phyloP scores from a whole-genome alignment of 2,888 invertebrate species.

The Thyatira batis region DNA sequence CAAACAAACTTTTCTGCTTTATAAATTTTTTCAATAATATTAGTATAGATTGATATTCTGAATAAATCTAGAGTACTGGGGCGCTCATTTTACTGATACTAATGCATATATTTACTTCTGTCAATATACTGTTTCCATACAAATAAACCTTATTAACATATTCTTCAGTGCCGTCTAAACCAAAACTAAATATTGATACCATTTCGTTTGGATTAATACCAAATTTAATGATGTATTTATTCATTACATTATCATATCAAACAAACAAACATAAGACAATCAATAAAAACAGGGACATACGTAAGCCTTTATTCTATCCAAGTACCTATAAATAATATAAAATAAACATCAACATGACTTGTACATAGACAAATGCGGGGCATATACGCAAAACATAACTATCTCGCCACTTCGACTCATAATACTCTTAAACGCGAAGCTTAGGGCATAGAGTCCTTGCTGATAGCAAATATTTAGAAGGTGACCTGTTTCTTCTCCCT shows the following conservation, averaged over 20 bases:
- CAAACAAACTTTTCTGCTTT: too few species aligned
- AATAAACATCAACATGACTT: conserved; percentile 65
- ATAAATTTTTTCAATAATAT: too few species aligned
- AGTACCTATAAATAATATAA: conserved; percentile 70
- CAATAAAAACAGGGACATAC: conserved; percentile 67
- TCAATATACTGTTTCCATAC: too few species aligned
- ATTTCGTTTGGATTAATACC: not conserved
- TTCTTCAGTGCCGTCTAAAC: too few species aligned
- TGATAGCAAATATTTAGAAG: conserved; percentile 54
- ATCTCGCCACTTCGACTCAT: conserved; percentile 46
- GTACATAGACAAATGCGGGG: conserved; percentile 57
- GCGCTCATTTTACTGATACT: too few species aligned
- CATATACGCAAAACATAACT: conserved; percentile 63
- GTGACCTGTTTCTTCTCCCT: conserved; percentile 78
- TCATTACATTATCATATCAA: not conserved
- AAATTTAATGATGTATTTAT: not conserved
- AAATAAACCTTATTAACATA: too few species aligned
- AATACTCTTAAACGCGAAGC: conserved; percentile 36
- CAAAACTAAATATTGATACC: too few species aligned
- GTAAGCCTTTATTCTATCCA: conserved; percentile 68
- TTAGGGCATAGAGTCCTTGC: conserved; percentile 42
- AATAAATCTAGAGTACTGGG: too few species aligned
- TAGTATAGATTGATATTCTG: too few species aligned
- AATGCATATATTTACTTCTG: too few species aligned
- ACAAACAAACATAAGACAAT: conserved; percentile 26